Evolutionary conservation across 2,888 invertebrate species (phyloP), one percentile per base, ranked within the genome.

Genomic region (Pilophorus perplexus): DNA sequence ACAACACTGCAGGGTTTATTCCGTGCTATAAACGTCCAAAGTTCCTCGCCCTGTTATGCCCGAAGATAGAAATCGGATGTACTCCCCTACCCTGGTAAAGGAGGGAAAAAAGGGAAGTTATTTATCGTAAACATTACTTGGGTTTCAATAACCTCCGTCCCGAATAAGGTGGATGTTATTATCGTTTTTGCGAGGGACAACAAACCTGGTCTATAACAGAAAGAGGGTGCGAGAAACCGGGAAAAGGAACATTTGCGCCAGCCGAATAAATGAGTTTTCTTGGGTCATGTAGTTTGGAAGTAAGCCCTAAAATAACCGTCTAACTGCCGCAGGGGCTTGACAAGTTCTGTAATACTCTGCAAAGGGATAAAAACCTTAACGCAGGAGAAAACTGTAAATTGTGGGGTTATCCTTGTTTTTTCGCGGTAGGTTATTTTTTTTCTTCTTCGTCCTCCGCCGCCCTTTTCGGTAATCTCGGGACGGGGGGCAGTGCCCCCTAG

Each of bases 331-430:
- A 44, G 46, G 48, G 62, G 62, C 62, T 62, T 62, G 62, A 62
- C 62, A 62, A 62, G 62, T 62, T 62, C 20, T 48, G 62, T 62
- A 48, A 62, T 48, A 42, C 59, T 42, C 22, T 23, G 42, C 40
- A n/a, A 42, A 27, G 16, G 42, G 33, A 59, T 23, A 59, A 42
- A n/a, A n/a, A n/a, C n/a, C n/a, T n/a, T n/a, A n/a, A n/a, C n/a
- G n/a, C n/a, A n/a, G n/a, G n/a, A n/a, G n/a, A n/a, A 59, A 59
- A 62, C 62, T 62, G 62, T 62, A 62, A 62, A 62, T 62, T 48
- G 62, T 48, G 46, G 38, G 33, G 37, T 62, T 46, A 46, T 62
- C 62, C 62, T n/a, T n/a, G n/a, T n/a, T n/a, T n/a, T n/a, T n/a
- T n/a, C 38, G 14, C 33, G 18, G 25, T 6, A 44, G 37, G 44